A percentile compares a stretch with the other conserved stretches of the same genome.
These are phyloP conservation scores for Pecten maximus DNA, from an alignment of 2,888 invertebrate species.

Conservation along the genomic window DNA sequence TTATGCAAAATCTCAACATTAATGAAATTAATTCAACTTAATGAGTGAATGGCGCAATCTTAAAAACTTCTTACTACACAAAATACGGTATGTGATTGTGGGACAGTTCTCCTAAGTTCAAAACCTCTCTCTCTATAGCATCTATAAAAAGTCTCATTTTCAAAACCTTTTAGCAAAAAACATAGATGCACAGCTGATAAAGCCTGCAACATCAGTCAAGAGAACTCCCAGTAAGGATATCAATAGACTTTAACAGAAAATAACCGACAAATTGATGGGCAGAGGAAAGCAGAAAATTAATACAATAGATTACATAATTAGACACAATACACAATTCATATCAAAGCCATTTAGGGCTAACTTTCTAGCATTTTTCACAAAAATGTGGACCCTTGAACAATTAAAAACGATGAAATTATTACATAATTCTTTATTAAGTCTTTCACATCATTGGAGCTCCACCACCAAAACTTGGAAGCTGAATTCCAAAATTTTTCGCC, in stretches of 20 bases:
- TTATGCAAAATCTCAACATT: too few species aligned
- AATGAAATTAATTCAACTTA: too few species aligned
- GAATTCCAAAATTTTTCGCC: constrained; percentile 82
- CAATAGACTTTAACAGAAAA: neutral
- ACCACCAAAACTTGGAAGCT: constrained; percentile 59
- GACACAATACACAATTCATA: neutral
- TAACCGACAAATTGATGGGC: neutral
- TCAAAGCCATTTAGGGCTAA: neutral
- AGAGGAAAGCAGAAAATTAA: neutral
- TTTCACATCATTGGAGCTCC: constrained; percentile 56
- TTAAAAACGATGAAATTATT: neutral
- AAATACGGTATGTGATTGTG: too few species aligned
- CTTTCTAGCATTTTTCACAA: neutral
- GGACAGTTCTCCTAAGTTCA: too few species aligned
- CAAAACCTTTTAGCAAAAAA: too few species aligned
- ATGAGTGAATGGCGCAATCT: too few species aligned
- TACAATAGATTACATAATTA: neutral
- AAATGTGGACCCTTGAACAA: neutral
- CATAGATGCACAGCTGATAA: too few species aligned
- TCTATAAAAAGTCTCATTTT: too few species aligned
- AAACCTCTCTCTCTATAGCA: too few species aligned
- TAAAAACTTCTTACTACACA: too few species aligned
- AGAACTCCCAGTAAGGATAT: neutral
- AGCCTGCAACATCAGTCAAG: too few species aligned
- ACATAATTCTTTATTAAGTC: neutral